phyloP scores from a whole-genome alignment of 64 coral and sea anemone species.

The Catalaphyllia jardinei region DNA sequence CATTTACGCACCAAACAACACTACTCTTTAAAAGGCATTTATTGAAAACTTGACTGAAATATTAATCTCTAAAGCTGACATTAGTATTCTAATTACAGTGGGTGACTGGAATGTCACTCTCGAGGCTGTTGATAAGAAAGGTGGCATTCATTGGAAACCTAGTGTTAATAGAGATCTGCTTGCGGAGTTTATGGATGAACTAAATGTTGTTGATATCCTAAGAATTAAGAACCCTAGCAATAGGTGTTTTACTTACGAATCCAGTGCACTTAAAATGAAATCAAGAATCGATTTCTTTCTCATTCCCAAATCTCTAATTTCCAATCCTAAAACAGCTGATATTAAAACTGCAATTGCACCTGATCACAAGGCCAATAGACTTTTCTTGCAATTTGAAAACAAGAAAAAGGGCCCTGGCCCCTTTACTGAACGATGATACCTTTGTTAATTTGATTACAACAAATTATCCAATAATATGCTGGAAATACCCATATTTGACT shows the following conservation, averaged over 20 bases:
- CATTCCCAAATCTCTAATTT: not conserved
- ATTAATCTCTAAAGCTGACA: no score
- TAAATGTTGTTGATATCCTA: not conserved
- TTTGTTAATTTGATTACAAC: not conserved
- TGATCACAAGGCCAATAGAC: not conserved
- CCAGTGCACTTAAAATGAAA: not conserved
- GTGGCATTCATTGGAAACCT: not conserved
- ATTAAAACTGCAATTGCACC: not conserved
- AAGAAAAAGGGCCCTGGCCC: not conserved
- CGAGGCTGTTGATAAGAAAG: not conserved
- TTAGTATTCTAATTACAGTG: not conserved
- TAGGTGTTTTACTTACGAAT: not conserved
- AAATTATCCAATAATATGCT: no score
- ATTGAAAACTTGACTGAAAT: no score
- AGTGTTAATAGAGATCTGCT: not conserved
- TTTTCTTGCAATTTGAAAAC: not conserved
- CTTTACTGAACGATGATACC: not conserved
- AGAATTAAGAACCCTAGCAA: not conserved
- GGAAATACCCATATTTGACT: no score
- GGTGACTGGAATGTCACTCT: not conserved
- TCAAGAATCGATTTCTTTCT: not conserved
- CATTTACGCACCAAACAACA: no score
- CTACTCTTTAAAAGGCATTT: no score
- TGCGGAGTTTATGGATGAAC: not conserved
- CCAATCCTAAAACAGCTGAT: not conserved